These are phyloP conservation scores for Lysandra bellargus DNA, from an alignment of 2,888 invertebrate genomes.

Conservation along the genomic window DNA sequence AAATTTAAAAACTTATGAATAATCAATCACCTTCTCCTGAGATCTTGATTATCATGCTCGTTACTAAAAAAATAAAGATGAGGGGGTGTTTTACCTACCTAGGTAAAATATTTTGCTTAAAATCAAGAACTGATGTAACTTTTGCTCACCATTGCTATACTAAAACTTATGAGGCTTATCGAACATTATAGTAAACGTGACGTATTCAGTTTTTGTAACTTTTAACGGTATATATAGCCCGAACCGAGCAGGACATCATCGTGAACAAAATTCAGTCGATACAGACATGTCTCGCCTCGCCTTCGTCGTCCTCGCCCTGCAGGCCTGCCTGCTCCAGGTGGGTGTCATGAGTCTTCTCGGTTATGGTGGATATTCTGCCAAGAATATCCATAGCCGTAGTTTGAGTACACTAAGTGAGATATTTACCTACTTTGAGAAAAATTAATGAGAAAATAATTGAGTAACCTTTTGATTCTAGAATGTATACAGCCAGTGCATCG, in stretches of 20 bases:
- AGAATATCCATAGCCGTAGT: neutral
- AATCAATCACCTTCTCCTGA: too few species aligned
- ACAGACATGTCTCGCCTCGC: conserved; percentile 47
- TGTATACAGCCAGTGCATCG: conserved; percentile 38
- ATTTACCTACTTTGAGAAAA: neutral
- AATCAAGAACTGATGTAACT: conserved; percentile 35
- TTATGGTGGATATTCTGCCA: too few species aligned
- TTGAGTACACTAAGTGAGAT: conserved; percentile 35
- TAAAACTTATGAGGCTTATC: neutral
- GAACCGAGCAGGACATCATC: neutral
- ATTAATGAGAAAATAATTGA: neutral
- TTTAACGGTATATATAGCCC: neutral
- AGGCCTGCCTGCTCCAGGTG: conserved; percentile 50
- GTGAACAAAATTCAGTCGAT: conserved; percentile 17
- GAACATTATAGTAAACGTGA: conserved; percentile 6
- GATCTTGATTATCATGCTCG: too few species aligned
- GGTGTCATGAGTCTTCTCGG: neutral
- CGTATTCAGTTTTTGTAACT: neutral
- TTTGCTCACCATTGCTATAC: neutral
- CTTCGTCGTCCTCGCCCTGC: conserved; percentile 44
- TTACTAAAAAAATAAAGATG: too few species aligned
- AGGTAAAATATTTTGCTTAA: neutral
- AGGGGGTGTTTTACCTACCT: neutral
- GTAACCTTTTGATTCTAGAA: conserved; percentile 38
- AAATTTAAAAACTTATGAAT: too few species aligned